Percentiles rank a stretch among this genome's conserved stretches.
Evolutionary conservation across 2,797 vertebrate genomes (phyloP).

Genomic region (Malurus splendens): DNA sequence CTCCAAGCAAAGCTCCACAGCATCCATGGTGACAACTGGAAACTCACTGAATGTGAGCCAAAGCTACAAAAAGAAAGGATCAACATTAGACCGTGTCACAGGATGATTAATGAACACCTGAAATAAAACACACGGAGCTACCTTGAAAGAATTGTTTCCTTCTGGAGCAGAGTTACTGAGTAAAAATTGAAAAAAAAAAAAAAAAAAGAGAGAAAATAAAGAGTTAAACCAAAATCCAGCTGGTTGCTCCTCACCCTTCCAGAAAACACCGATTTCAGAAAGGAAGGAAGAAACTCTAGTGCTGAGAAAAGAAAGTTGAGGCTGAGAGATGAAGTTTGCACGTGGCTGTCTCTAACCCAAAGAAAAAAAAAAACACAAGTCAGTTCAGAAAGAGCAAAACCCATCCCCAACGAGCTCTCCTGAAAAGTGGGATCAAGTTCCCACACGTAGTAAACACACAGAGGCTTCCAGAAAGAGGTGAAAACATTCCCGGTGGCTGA

Average conservation of each 20-base stretch:
- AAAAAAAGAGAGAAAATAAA: neutral
- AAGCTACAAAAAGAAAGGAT: neutral
- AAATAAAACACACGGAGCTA: neutral
- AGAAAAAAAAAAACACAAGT: neutral
- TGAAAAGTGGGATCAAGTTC: neutral
- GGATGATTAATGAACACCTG: neutral
- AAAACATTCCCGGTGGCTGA: neutral
- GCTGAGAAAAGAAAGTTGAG: neutral
- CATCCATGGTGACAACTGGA: slow-evolving; percentile 22
- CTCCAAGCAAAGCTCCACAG: slow-evolving; percentile 1
- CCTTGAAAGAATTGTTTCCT: neutral
- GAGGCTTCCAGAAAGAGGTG: neutral
- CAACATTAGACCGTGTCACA: neutral
- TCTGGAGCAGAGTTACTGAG: neutral
- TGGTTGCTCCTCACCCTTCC: neutral
- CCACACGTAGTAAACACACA: neutral
- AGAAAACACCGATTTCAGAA: neutral
- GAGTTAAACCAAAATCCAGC: neutral
- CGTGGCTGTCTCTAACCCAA: neutral
- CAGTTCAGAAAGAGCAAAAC: neutral
- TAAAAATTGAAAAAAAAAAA: neutral
- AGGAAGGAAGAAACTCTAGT: neutral
- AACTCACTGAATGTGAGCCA: neutral
- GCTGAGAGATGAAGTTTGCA: neutral
- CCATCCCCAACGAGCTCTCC: neutral